Percentiles rank a stretch among this genome's conserved stretches.
Evolutionary conservation across 2,888 invertebrate species (phyloP).

Genomic region (Drosophila setosimentum): DNA sequence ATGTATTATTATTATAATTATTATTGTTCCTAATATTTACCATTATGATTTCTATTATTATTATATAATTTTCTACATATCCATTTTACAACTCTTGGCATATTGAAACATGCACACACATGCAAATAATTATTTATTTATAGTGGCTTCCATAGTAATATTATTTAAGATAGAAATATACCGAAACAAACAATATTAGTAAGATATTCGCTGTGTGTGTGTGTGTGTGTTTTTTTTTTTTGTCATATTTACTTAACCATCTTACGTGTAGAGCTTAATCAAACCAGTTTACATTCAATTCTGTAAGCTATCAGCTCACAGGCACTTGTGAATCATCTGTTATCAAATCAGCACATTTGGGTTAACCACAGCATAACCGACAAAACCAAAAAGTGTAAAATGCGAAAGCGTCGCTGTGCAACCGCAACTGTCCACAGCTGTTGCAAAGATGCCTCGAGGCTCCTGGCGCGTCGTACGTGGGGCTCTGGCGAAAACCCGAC

Average conservation of each 20-base stretch:
- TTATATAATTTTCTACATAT: background rate
- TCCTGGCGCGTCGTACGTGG: slow-evolving; percentile 45
- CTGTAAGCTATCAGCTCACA: background rate
- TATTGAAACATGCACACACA: background rate
- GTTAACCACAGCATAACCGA: slow-evolving; percentile 41
- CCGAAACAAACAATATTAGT: background rate
- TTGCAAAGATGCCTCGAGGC: slow-evolving; percentile 62
- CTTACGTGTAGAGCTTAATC: too few species aligned
- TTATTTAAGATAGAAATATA: background rate
- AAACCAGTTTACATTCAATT: background rate
- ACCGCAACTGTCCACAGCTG: slow-evolving; percentile 65
- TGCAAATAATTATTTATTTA: too few species aligned
- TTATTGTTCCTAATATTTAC: background rate
- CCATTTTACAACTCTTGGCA: background rate
- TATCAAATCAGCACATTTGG: slow-evolving; percentile 47
- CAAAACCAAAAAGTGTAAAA: slow-evolving; percentile 36
- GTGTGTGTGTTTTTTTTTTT: too few species aligned
- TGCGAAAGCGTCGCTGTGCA: slow-evolving; percentile 19
- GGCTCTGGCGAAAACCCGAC: slow-evolving; percentile 57
- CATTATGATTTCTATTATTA: too few species aligned
- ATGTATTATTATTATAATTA: background rate
- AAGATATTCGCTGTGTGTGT: background rate
- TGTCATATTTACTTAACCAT: background rate
- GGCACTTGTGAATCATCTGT: slow-evolving; percentile 20
- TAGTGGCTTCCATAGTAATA: too few species aligned